Conservation (phyloP, 2,113 vertebrate species). For the Acrocephalus kingi region DNA sequence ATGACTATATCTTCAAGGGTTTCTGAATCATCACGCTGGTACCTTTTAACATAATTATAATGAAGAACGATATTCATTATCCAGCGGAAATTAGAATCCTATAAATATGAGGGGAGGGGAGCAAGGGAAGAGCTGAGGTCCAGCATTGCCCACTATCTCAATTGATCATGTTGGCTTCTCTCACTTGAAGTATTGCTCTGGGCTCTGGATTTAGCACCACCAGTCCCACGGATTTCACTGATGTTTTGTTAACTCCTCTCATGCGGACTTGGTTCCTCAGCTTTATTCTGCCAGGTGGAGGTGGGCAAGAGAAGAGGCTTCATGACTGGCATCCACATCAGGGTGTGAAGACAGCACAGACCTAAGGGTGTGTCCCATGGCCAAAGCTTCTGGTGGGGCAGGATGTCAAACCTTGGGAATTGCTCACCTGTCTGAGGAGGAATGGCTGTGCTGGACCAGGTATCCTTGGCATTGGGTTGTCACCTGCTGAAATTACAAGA, state of each 20-base stretch:
- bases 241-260: background rate
- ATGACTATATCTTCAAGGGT: slow-evolving; percentile 78
- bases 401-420: background rate
- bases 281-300: background rate
- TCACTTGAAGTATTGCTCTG: background rate
- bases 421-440: background rate
- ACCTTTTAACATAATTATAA: slow-evolving; percentile 79
- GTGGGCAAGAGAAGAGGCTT: background rate
- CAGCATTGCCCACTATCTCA: slow-evolving; percentile 7
- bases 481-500: background rate
- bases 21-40: slow-evolving; percentile 89
- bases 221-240: background rate
- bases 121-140: slow-evolving; percentile 11
- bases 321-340: background rate
- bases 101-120: slow-evolving; percentile 54
- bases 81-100: slow-evolving; percentile 65
- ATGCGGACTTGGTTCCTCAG: background rate
- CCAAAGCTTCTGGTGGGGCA: background rate
- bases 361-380: background rate
- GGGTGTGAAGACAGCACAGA: background rate
- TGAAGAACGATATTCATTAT: slow-evolving; percentile 63
- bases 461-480: background rate
- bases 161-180: slow-evolving; percentile 2
- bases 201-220: background rate
- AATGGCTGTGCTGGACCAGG: background rate